Conservation (phyloP, 2,888 invertebrate genomes). For the Hartigia nigra region DNA sequence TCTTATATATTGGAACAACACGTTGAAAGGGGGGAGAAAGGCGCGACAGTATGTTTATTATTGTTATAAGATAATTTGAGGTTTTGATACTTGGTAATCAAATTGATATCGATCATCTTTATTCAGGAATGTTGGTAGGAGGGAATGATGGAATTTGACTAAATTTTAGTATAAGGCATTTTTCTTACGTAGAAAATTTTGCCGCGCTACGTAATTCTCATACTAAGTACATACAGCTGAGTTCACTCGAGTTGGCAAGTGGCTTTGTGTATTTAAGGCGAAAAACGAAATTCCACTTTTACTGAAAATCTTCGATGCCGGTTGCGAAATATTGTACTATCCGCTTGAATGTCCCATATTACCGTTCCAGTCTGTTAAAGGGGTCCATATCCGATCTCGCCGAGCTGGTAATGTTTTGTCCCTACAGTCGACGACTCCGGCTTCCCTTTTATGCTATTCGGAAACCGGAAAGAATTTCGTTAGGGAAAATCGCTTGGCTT, state of each 20-base stretch:
- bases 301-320: background rate
- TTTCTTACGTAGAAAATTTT: background rate
- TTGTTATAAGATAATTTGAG: background rate
- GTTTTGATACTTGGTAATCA: too few species aligned
- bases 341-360: conserved; percentile 62
- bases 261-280: background rate
- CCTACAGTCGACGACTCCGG: conserved; percentile 3
- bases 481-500: background rate
- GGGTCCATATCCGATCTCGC: conserved; percentile 51
- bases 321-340: conserved; percentile 50
- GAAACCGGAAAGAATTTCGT: background rate
- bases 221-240: background rate
- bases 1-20: background rate
- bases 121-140: background rate
- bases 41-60: background rate
- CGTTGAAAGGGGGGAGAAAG: background rate
- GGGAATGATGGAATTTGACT: background rate
- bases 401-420: conserved; percentile 32
- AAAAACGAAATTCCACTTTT: background rate
- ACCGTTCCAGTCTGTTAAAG: conserved; percentile 57
- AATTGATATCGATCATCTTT: too few species aligned
- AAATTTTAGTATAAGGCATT: background rate
- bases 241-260: background rate
- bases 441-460: background rate
- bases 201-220: background rate